Evolutionary conservation across 2,888 invertebrate genomes (phyloP).

Genomic region (Glaucopsyche alexis): DNA sequence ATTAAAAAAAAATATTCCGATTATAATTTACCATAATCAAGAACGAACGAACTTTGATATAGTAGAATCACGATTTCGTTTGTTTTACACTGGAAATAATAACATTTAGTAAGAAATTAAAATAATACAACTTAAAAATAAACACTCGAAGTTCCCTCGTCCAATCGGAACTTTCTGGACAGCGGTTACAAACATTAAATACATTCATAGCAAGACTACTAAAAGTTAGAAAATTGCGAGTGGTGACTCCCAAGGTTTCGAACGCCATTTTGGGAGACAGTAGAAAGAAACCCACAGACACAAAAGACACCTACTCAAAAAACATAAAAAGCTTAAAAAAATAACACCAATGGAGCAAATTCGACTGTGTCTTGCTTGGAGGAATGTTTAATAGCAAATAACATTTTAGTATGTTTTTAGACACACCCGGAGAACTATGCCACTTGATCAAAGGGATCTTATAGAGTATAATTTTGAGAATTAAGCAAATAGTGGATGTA

Average conservation of each 20-base stretch:
- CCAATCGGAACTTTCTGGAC: constrained; percentile 55
- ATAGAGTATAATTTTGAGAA: constrained; percentile 25
- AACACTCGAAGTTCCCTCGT: constrained; percentile 49
- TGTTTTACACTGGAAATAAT: constrained; percentile 23
- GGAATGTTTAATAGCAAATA: constrained; percentile 57
- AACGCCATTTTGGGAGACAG: constrained; percentile 51
- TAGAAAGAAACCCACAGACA: constrained; percentile 60
- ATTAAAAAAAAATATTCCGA: constrained; percentile 27
- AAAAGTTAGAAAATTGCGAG: constrained; percentile 52
- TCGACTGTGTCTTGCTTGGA: constrained; percentile 56
- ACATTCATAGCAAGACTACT: constrained; percentile 60
- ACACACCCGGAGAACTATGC: constrained; percentile 59
- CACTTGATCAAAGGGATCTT: constrained; percentile 40
- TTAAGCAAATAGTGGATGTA: constrained; percentile 45
- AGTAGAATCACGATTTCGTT: constrained; percentile 22
- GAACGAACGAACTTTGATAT: constrained; percentile 34
- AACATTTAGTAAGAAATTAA: constrained; percentile 32
- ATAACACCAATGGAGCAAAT: constrained; percentile 59
- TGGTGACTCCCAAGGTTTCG: constrained; percentile 48
- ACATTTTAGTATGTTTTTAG: constrained; percentile 54
- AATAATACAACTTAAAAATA: constrained; percentile 40
- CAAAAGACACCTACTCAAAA: constrained; percentile 61
- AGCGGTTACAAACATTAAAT: constrained; percentile 52
- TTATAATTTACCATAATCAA: constrained; percentile 26
- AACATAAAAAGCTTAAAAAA: constrained; percentile 66